phyloP scores from a whole-genome alignment of 2,888 invertebrate species.

The Nasonovia ribisnigri region DNA sequence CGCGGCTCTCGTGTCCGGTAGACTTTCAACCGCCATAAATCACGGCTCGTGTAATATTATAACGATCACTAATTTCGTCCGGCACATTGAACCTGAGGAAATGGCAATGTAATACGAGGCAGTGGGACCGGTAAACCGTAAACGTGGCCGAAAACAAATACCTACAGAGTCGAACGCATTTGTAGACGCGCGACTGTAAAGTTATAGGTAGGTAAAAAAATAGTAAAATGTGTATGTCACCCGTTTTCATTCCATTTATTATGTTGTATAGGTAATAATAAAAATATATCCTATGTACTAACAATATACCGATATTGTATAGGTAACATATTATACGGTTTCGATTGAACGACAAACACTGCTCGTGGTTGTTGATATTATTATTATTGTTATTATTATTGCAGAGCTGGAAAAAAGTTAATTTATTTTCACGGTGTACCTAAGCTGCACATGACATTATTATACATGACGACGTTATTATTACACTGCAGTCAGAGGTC shows the following conservation, averaged over 20 bases:
- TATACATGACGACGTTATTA: background rate
- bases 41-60: background rate
- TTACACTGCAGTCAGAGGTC: background rate
- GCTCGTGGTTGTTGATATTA: background rate
- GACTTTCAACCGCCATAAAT: background rate
- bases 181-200: background rate
- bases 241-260: background rate
- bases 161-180: background rate
- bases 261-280: background rate
- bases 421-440: background rate
- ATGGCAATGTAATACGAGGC: background rate
- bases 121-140: background rate
- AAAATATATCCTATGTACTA: background rate
- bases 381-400: background rate
- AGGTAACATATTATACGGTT: background rate
- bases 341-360: background rate
- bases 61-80: slow-evolving; percentile 5
- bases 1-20: background rate
- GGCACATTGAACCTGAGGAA: background rate
- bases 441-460: background rate
- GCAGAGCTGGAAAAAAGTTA: background rate
- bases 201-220: background rate
- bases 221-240: background rate
- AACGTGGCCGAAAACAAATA: background rate
- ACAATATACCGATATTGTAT: too few species aligned